Evolutionary conservation across 2,797 vertebrate genomes (phyloP).

Genomic region (Premnoplex brunnescens): DNA sequence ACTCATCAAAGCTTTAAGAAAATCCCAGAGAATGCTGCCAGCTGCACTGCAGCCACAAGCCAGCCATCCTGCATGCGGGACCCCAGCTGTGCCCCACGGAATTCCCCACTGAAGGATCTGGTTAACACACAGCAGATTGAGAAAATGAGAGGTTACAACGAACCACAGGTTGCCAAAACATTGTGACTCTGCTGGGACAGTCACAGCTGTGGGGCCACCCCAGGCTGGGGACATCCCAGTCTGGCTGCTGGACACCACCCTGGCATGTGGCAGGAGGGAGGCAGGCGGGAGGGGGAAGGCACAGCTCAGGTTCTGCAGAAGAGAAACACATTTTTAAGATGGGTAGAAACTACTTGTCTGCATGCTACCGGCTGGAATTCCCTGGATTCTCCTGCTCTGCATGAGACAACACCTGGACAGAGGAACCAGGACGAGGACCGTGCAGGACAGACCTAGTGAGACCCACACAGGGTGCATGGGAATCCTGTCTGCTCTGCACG

Average conservation of each 20-base stretch:
- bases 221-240: not conserved
- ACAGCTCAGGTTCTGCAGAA: not conserved
- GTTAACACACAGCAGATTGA: not conserved
- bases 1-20: conserved; percentile 48
- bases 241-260: fast-evolving
- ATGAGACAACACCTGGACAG: not conserved
- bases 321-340: not conserved
- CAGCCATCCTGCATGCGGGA: not conserved
- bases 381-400: not conserved
- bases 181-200: not conserved
- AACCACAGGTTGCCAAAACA: not conserved
- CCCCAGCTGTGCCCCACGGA: not conserved
- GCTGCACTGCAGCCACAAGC: conserved; percentile 11
- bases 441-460: not conserved
- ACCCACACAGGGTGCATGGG: fast-evolving
- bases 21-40: conserved; percentile 3
- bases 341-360: not conserved
- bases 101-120: not conserved
- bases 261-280: fast-evolving
- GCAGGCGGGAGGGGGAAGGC: not conserved
- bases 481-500: not conserved
- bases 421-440: not conserved
- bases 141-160: not conserved
- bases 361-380: not conserved
- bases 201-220: not conserved